These are phyloP conservation scores for Ochropacha duplaris DNA, from an alignment of 2,888 invertebrate genomes.

Conservation along the genomic window DNA sequence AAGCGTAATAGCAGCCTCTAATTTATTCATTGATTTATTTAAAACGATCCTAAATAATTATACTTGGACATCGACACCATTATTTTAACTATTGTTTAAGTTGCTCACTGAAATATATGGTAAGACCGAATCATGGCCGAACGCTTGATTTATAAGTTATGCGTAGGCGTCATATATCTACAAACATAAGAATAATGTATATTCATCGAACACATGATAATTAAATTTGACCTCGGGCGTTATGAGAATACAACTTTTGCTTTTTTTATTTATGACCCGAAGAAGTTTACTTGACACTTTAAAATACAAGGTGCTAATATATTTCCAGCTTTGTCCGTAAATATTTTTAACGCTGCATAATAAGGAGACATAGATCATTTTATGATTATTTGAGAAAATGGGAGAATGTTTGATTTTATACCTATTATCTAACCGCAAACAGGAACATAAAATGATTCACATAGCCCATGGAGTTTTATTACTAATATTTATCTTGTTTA, in stretches of 20 bases:
- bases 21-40: slow-evolving; percentile 80
- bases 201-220: slow-evolving; percentile 75
- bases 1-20: slow-evolving; percentile 70
- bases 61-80: slow-evolving; percentile 71
- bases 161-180: slow-evolving; percentile 62
- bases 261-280: slow-evolving; percentile 63
- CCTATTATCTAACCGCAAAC: too few relatives aligned
- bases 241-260: slow-evolving; percentile 56
- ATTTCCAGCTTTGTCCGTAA: slow-evolving; percentile 50
- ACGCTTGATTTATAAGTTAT: slow-evolving; percentile 24
- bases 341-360: slow-evolving; percentile 60
- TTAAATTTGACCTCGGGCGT: slow-evolving; percentile 78
- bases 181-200: slow-evolving; percentile 31
- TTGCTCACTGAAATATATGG: slow-evolving; percentile 64
- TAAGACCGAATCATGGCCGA: slow-evolving; percentile 6
- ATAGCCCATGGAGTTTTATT: too few relatives aligned
- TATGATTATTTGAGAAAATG: slow-evolving; percentile 26
- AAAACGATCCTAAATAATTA: slow-evolving; percentile 76
- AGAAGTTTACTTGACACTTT: slow-evolving; percentile 69
- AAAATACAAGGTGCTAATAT: slow-evolving; percentile 62
- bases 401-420: slow-evolving; percentile 25
- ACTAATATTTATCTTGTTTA: too few relatives aligned
- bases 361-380: slow-evolving; percentile 25
- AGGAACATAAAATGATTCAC: too few relatives aligned
- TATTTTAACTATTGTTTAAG: slow-evolving; percentile 77